Evolutionary conservation across 2,797 vertebrate species (phyloP).

Genomic region (Myotis daubentonii): DNA sequence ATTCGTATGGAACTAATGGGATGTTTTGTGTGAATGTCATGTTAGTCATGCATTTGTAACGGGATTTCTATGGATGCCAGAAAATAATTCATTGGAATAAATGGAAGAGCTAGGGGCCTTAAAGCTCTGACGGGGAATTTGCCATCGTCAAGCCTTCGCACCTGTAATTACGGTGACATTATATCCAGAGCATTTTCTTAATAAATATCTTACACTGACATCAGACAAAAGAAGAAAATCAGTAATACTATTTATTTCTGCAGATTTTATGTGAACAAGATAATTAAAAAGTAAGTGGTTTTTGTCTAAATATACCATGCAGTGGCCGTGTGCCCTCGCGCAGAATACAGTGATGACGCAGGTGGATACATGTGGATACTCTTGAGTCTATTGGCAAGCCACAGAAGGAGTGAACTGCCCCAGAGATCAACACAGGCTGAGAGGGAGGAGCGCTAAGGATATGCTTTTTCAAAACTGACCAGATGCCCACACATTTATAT

Average conservation of each 20-base stretch:
- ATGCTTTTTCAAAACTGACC: not conserved
- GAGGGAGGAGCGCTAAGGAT: not conserved
- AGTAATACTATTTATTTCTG: conserved; percentile 53
- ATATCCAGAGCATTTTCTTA: conserved; percentile 41
- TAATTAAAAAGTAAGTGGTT: not conserved
- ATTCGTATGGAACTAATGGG: conserved; percentile 67
- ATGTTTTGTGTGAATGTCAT: conserved; percentile 53
- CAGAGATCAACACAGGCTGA: not conserved
- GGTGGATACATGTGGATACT: not conserved
- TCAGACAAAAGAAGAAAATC: conserved; percentile 19
- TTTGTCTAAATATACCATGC: conserved; percentile 55
- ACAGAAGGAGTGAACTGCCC: not conserved
- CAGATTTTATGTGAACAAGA: conserved; percentile 34
- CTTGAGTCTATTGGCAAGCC: not conserved
- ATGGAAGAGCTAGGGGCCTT: not conserved
- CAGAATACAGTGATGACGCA: not conserved
- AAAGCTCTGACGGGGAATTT: not conserved
- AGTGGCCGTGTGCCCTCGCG: not conserved
- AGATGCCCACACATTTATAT: not conserved
- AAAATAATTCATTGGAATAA: conserved; percentile 59
- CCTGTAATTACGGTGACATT: conserved; percentile 55
- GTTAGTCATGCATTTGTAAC: conserved; percentile 77
- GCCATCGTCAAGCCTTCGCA: not conserved
- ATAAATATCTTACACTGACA: not conserved
- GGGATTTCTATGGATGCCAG: conserved; percentile 63